Evolutionary conservation across 2,888 invertebrate species (phyloP).

Genomic region (Subacronicta megacephala): DNA sequence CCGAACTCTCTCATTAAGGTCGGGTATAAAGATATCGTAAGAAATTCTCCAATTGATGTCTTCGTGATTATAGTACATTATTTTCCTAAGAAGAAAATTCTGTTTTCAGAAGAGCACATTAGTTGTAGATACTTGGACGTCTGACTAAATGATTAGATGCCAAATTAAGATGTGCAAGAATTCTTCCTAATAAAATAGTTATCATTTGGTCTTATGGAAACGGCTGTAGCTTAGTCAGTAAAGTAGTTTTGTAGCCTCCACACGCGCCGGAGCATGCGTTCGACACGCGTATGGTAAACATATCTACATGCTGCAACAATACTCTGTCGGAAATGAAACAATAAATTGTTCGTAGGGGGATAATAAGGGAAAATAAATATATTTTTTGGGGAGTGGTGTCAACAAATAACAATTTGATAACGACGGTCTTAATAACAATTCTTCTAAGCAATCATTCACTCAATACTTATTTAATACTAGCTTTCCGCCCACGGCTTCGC

Average conservation of each 20-base stretch:
- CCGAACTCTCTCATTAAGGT: constrained; percentile 51
- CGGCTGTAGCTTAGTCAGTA: constrained; percentile 52
- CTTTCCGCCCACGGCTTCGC: no score
- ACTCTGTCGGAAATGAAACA: constrained; percentile 12
- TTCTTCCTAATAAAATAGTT: constrained; percentile 55
- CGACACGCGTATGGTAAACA: constrained; percentile 54
- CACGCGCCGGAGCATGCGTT: constrained; percentile 34
- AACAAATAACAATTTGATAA: constrained; percentile 7
- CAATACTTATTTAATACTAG: no score
- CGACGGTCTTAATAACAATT: no score
- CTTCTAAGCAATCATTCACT: no score
- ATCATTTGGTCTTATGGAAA: constrained; percentile 61
- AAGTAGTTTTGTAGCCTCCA: constrained; percentile 42
- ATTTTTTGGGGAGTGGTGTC: constrained; percentile 24
- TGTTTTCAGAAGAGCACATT: constrained; percentile 34
- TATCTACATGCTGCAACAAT: constrained; percentile 46
- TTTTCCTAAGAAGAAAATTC: constrained; percentile 25
- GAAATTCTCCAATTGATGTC: constrained; percentile 39
- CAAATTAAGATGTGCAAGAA: constrained; percentile 52
- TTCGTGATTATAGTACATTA: constrained; percentile 31
- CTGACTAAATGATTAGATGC: constrained; percentile 37
- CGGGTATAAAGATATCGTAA: constrained; percentile 41
- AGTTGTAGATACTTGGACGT: constrained; percentile 38
- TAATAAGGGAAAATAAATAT: constrained; percentile 3
- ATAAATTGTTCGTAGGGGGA: neutral